These are phyloP conservation scores for Saccostrea echinata DNA, from an alignment of 1,140 invertebrate genomes.

Conservation along the genomic window DNA sequence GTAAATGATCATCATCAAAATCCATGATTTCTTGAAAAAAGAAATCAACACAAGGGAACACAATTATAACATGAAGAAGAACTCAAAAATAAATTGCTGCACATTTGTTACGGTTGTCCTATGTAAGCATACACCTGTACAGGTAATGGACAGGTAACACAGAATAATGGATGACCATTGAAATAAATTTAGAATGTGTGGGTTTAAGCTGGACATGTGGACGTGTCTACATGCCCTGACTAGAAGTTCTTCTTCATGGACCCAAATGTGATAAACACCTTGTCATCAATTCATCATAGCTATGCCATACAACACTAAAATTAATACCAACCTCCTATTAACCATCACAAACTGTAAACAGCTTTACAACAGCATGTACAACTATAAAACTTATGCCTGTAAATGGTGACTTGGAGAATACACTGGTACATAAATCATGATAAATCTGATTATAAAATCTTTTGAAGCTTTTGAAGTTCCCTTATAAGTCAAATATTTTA, in stretches of 20 bases:
- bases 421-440: not conserved
- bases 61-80: not conserved
- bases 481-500: not conserved
- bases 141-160: not conserved
- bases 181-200: constrained; percentile 2
- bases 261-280: not conserved
- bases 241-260: not conserved
- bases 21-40: not conserved
- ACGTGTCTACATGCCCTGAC: not conserved
- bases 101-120: not conserved
- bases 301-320: not conserved
- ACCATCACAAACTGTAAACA: not conserved
- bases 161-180: not conserved
- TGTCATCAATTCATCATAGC: constrained; percentile 21
- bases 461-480: not conserved
- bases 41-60: not conserved
- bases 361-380: not conserved
- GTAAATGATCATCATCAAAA: not conserved
- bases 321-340: not conserved
- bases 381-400: not conserved
- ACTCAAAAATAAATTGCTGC: not conserved
- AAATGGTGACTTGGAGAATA: not conserved
- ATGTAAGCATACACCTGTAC: not conserved
- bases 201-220: not conserved
- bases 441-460: not conserved